phyloP scores from a whole-genome alignment of 2,888 invertebrate genomes.

The Iselma pallidipennis region DNA sequence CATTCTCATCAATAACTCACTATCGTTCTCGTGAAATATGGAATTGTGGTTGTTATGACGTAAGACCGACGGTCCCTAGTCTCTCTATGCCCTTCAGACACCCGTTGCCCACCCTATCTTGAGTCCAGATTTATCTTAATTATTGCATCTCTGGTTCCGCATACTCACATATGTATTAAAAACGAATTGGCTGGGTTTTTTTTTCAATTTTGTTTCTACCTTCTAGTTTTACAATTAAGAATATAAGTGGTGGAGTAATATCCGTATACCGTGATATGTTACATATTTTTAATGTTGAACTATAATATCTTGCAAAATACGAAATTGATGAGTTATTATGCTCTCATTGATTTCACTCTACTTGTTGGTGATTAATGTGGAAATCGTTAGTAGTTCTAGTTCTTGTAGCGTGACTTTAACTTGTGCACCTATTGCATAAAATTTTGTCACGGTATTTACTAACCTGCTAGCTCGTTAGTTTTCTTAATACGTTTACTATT shows the following conservation, averaged over 20 bases:
- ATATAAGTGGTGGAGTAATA: background rate
- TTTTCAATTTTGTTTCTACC: background rate
- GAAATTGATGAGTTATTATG: constrained; percentile 24
- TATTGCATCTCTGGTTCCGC: constrained; percentile 15
- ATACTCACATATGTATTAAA: constrained; percentile 3
- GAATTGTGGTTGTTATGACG: constrained; percentile 46
- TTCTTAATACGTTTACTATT: background rate
- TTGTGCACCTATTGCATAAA: constrained; percentile 19
- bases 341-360: constrained; percentile 11
- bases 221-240: background rate
- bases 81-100: constrained; percentile 22
- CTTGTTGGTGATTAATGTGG: constrained; percentile 22
- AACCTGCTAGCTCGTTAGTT: constrained; percentile 11
- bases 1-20: constrained; percentile 48
- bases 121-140: constrained; percentile 33
- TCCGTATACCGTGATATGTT: background rate
- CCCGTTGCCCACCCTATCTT: constrained; percentile 21
- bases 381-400: constrained; percentile 22
- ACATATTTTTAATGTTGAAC: constrained; percentile 6
- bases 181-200: background rate
- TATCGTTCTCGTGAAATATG: constrained; percentile 48
- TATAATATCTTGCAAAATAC: constrained; percentile 20
- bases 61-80: constrained; percentile 34
- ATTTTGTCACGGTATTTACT: constrained; percentile 22
- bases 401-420: constrained; percentile 18